A percentile compares a stretch with the other conserved stretches of the same genome.
These are phyloP conservation scores for Psilanteris sp. DNA, from an alignment of 1,140 invertebrate genomes.

Conservation along the genomic window DNA sequence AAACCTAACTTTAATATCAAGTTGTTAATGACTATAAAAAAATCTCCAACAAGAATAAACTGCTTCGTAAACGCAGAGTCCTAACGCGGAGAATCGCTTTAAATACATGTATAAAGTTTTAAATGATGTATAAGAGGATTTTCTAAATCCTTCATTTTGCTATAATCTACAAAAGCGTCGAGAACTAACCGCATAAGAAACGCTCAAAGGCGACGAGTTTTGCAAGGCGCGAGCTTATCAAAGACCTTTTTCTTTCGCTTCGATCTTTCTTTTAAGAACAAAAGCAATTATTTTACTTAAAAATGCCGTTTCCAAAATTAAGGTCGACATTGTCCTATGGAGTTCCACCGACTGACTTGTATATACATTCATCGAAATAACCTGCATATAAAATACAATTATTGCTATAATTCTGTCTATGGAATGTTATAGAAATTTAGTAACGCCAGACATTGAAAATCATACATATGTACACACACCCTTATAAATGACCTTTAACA, in stretches of 20 bases:
- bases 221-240: background rate
- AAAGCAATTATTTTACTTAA: too few species aligned
- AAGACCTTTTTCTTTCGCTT: background rate
- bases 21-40: conserved; percentile 28
- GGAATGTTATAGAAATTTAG: too few species aligned
- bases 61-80: conserved; percentile 8
- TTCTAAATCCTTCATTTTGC: conserved; percentile 47
- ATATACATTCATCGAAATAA: too few species aligned
- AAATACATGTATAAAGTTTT: conserved; percentile 45
- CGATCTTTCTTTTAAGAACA: background rate
- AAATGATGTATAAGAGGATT: conserved; percentile 44
- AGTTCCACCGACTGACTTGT: too few species aligned
- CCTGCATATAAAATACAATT: too few species aligned
- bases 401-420: too few species aligned
- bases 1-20: conserved; percentile 29
- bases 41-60: conserved; percentile 22
- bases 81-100: conserved; percentile 32
- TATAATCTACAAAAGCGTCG: conserved; percentile 36
- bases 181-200: conserved; percentile 7
- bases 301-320: too few species aligned
- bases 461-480: too few species aligned
- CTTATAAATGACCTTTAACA: too few species aligned
- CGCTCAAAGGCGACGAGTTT: background rate
- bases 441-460: too few species aligned
- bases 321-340: too few species aligned